Evolutionary conservation across 2,888 invertebrate genomes (phyloP).

Genomic region (Hyppa rectilinea): DNA sequence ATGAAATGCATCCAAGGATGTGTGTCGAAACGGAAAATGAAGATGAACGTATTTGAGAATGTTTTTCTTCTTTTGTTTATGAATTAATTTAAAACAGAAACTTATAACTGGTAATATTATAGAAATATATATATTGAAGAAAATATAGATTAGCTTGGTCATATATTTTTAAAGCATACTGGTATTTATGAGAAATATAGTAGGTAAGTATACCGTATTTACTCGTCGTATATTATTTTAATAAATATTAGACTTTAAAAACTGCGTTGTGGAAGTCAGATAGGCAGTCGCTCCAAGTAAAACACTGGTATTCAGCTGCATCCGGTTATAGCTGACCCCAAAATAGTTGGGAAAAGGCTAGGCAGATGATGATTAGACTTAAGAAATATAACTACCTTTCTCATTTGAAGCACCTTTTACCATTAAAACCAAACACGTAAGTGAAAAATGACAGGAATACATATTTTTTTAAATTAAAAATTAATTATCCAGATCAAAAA

Average conservation of each 20-base stretch:
- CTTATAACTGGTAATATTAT: too few species aligned
- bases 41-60: not conserved
- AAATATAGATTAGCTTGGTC: not conserved
- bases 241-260: too few species aligned
- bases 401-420: conserved; percentile 3
- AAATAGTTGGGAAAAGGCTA: too few species aligned
- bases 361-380: too few species aligned
- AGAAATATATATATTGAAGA: too few species aligned
- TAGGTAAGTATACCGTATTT: not conserved
- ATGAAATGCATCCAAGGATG: conserved; percentile 15
- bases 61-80: not conserved
- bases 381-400: not conserved
- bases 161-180: not conserved
- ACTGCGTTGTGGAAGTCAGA: too few species aligned
- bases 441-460: conserved; percentile 37
- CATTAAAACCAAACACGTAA: conserved; percentile 11
- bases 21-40: conserved; percentile 15
- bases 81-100: not conserved
- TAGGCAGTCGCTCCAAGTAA: too few species aligned
- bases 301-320: too few species aligned
- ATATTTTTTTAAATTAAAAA: conserved; percentile 37
- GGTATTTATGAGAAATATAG: not conserved
- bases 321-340: too few species aligned
- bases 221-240: not conserved
- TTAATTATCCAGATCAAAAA: conserved; percentile 43